phyloP scores from a whole-genome alignment of 2,113 vertebrate species.

The Myrmecophaga tridactyla region DNA sequence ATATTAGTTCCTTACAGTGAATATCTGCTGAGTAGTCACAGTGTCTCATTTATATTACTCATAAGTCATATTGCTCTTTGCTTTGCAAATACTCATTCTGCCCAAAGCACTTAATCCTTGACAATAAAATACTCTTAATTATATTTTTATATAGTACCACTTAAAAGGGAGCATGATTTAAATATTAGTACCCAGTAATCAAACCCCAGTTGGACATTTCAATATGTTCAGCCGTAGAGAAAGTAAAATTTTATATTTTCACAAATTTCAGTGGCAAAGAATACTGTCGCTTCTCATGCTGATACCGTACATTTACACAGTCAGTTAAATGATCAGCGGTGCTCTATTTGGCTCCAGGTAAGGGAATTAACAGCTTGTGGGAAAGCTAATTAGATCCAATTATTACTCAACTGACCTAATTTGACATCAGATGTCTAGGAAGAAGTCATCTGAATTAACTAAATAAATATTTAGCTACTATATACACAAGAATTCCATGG shows the following conservation, averaged over 20 bases:
- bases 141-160: neutral
- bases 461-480: conserved; percentile 27
- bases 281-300: neutral
- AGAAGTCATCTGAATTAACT: conserved; percentile 6
- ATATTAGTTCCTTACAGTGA: neutral
- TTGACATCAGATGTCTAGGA: conserved; percentile 42
- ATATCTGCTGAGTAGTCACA: neutral
- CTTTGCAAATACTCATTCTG: neutral
- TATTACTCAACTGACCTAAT: conserved; percentile 59
- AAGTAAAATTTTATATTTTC: neutral
- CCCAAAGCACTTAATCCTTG: neutral
- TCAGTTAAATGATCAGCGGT: conserved; percentile 3
- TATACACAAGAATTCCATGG: neutral
- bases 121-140: conserved; percentile 12
- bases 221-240: neutral
- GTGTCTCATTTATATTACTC: neutral
- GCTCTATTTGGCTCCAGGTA: conserved; percentile 7
- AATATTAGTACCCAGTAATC: neutral
- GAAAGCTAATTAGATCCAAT: conserved; percentile 54
- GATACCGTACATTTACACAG: neutral
- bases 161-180: neutral
- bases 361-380: conserved; percentile 30
- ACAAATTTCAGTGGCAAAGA: neutral
- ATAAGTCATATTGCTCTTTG: neutral
- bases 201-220: neutral